Base-by-base conservation (phyloP, 2,888 invertebrate species). In the Sicus ferrugineus region DNA sequence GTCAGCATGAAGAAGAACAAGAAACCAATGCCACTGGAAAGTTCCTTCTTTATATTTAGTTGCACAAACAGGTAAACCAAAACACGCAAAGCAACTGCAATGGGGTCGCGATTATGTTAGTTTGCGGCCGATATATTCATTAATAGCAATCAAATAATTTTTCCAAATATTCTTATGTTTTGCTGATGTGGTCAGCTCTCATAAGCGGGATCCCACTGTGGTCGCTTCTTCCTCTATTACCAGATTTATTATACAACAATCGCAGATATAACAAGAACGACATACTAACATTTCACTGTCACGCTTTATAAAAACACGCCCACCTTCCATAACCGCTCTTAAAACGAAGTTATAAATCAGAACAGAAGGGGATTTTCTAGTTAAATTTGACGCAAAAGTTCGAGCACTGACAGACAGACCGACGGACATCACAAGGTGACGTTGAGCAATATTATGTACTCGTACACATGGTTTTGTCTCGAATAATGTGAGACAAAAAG, bases 1-100 rank as follows among this genome's bases (percentile, higher is more conserved):
- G 89, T 94, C 83, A 92, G 92, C 88, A 90, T 92, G 83, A 90
- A 90, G 86, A 92, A 92, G 87, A 91, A 92, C 87, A 90, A 91
- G 87, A 94, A 94, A 87, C 95, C 96, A 79, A 94, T 97, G 82
- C 97, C 97, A 77, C 91, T 92, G 84, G 94, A 93, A 81, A 91
- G 92, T 85, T 93, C 97, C 80, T 92, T 97, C 88, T 97, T 96
- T 90, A 90, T 97, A 87, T 95, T 97, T 90, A 91, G 93, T 84
- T 90, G 92, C 87, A 93, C 90, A 79, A 97, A 97, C 92, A 95
- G 93, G 94, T 96, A 92, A 90, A 90, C 78, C 78, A 69, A 69
- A 31, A 50, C 46, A n/a, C 46, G 23, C 23, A 19, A 9, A 23
- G 5, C 14, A 9, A 46, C 46, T 23, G 21, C 50, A 50, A 23